Evolutionary conservation across 2,797 vertebrate genomes (phyloP).

Genomic region (Anguilla anguilla): DNA sequence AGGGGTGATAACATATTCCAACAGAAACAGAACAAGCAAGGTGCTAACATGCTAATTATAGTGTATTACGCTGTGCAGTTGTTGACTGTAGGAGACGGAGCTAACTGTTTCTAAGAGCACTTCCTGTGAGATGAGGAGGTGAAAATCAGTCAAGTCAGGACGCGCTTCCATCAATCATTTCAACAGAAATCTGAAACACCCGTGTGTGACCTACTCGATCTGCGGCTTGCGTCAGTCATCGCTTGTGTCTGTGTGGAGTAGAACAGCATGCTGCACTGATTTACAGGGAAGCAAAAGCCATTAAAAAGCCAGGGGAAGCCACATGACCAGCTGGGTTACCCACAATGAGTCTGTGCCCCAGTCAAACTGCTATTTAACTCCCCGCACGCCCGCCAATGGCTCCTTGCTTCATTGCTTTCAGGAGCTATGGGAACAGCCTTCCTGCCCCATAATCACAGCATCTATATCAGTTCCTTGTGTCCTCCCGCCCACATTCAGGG

Average conservation of each 20-base stretch:
- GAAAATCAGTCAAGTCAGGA: background rate
- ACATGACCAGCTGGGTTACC: conserved; percentile 23
- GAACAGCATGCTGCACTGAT: background rate
- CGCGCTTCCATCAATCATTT: background rate
- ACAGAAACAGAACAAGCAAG: too few relatives aligned
- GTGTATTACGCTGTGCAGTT: too few relatives aligned
- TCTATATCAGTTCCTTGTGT: conserved; percentile 67
- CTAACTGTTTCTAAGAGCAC: too few relatives aligned
- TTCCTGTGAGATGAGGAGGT: too few relatives aligned
- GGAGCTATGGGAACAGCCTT: conserved; percentile 62
- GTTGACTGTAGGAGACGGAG: background rate
- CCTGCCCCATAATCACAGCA: conserved; percentile 72
- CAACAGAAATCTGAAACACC: background rate
- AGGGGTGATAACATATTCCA: background rate
- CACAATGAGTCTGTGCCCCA: conserved; percentile 51
- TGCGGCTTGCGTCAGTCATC: background rate
- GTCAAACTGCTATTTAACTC: conserved; percentile 60
- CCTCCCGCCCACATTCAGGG: conserved; percentile 41
- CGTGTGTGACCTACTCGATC: background rate
- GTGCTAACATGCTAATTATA: too few relatives aligned
- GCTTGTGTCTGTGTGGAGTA: background rate
- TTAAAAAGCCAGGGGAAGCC: background rate
- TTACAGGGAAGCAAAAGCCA: conserved; percentile 57
- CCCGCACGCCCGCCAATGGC: conserved; percentile 67
- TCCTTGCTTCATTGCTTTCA: conserved; percentile 52